A percentile compares a stretch with the other conserved stretches of the same genome.
Evolutionary conservation across 2,888 invertebrate species (phyloP).

Genomic region (Caenorhabditis sp.): DNA sequence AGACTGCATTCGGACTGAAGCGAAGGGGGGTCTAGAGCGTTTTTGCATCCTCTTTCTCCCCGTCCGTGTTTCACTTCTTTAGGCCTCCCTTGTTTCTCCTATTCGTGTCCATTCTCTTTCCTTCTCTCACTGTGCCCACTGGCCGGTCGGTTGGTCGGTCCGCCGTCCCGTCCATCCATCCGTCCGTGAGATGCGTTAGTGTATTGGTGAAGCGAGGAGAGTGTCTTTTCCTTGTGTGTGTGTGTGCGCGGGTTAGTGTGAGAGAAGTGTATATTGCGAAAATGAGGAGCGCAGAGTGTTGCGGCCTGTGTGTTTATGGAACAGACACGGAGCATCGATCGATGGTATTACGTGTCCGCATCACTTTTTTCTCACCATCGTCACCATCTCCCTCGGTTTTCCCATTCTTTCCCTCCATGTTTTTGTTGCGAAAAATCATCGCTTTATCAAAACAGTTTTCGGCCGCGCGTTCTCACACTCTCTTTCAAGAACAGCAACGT

Average conservation of each 20-base stretch:
- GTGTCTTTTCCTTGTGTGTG: slow-evolving; percentile 36
- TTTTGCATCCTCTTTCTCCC: slow-evolving; percentile 15
- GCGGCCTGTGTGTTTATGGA: slow-evolving; percentile 48
- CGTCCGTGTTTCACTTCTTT: slow-evolving; percentile 27
- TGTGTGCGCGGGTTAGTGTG: slow-evolving; percentile 59
- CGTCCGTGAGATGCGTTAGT: slow-evolving; percentile 63
- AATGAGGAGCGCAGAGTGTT: slow-evolving; percentile 51
- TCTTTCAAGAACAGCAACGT: slow-evolving; percentile 41
- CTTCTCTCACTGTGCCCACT: slow-evolving; percentile 22
- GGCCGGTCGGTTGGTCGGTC: slow-evolving; percentile 35
- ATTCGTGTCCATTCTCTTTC: slow-evolving; percentile 15
- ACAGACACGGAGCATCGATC: slow-evolving; percentile 61
- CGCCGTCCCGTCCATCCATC: slow-evolving; percentile 55
- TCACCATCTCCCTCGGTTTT: neutral
- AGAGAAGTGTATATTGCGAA: slow-evolving; percentile 43
- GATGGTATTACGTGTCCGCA: slow-evolving; percentile 57
- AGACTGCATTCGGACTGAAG: slow-evolving; percentile 42
- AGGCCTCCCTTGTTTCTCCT: slow-evolving; percentile 17
- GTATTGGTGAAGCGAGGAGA: slow-evolving; percentile 50
- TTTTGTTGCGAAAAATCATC: neutral
- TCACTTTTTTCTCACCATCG: neutral
- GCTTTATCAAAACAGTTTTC: slow-evolving; percentile 24
- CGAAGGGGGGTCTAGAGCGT: slow-evolving; percentile 29
- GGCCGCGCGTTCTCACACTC: slow-evolving; percentile 36
- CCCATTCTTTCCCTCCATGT: neutral